Evolutionary conservation across 2,888 invertebrate genomes (phyloP).

Genomic region (Hypselothyrea guttata): DNA sequence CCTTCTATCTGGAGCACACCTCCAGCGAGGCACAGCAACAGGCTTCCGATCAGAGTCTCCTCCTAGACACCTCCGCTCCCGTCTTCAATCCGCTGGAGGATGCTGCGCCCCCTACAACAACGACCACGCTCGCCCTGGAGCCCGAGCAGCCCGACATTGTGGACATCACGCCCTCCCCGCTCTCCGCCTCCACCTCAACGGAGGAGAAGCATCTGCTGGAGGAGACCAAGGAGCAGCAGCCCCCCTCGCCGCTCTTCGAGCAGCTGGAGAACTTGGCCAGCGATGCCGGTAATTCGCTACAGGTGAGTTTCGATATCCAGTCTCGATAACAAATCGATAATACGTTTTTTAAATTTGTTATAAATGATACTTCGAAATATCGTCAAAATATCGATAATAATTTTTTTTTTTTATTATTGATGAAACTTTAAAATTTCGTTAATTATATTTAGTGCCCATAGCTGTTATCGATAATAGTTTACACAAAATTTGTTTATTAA

Average conservation of each 20-base stretch:
- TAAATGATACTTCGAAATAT: no score
- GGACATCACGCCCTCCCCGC: slow-evolving; percentile 57
- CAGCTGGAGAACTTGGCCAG: slow-evolving; percentile 45
- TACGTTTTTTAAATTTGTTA: no score
- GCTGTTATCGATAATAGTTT: no score
- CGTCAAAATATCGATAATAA: no score
- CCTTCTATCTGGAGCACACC: slow-evolving; percentile 70
- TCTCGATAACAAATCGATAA: no score
- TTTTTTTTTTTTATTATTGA: no score
- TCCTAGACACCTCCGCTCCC: slow-evolving; percentile 58
- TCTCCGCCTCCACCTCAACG: slow-evolving; percentile 58
- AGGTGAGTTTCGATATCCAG: slow-evolving; percentile 43
- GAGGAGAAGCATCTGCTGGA: slow-evolving; percentile 78
- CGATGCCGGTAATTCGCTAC: slow-evolving; percentile 58
- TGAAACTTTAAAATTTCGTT: no score
- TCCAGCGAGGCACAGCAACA: slow-evolving; percentile 47
- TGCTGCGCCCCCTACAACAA: slow-evolving; percentile 21
- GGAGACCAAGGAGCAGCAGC: slow-evolving; percentile 70
- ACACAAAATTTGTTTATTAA: no score
- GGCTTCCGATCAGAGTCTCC: slow-evolving; percentile 41
- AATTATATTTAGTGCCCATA: no score
- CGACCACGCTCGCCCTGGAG: slow-evolving; percentile 35
- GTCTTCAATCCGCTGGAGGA: slow-evolving; percentile 38
- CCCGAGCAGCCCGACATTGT: slow-evolving; percentile 61
- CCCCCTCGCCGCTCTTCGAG: slow-evolving; percentile 34